These are phyloP conservation scores for Laothoe populi DNA, from an alignment of 2,888 invertebrate genomes.

Conservation along the genomic window DNA sequence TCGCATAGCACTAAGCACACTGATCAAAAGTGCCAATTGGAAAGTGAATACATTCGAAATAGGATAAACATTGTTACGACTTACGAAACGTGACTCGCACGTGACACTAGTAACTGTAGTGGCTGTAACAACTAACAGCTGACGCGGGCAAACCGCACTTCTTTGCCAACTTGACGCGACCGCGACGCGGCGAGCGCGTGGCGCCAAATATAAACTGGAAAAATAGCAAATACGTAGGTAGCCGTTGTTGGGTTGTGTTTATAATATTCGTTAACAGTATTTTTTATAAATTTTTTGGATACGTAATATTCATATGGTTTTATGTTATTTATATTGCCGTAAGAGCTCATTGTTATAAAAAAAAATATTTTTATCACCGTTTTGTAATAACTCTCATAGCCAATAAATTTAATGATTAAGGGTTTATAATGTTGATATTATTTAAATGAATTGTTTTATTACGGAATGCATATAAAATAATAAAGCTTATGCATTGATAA, in stretches of 20 bases:
- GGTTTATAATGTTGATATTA: no score
- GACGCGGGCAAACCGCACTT: background rate
- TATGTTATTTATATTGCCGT: background rate
- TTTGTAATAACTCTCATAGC: no score
- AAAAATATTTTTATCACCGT: background rate
- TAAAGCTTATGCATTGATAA: background rate
- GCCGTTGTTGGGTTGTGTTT: background rate
- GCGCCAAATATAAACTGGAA: slow-evolving; percentile 12
- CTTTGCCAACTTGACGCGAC: slow-evolving; percentile 6
- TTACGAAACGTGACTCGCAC: no score
- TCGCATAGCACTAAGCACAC: no score
- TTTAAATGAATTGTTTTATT: no score
- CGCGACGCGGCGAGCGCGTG: slow-evolving; percentile 17
- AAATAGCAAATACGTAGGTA: slow-evolving; percentile 7
- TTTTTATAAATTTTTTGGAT: background rate
- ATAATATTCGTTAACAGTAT: background rate
- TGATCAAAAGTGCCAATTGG: no score
- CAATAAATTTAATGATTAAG: no score
- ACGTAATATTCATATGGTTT: background rate
- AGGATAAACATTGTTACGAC: no score
- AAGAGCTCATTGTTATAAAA: no score
- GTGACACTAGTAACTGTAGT: no score
- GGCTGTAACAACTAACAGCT: background rate
- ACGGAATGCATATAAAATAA: no score
- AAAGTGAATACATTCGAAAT: no score